Base-by-base conservation (phyloP, 2,888 invertebrate genomes). In the Drosophila fungiperda region DNA sequence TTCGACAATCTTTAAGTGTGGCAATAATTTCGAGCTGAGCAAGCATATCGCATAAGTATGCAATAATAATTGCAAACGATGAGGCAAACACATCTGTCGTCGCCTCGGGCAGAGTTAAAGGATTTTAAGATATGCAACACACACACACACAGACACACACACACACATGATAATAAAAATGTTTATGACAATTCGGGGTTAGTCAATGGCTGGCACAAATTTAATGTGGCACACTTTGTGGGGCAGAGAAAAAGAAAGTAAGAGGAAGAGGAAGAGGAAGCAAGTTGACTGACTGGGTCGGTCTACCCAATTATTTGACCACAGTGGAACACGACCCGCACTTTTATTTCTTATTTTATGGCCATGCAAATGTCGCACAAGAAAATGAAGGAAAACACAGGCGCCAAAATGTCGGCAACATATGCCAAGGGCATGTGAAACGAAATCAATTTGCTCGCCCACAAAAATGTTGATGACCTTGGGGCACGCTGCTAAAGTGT, bases 341-440 rank as follows among this genome's bases (percentile, higher is more conserved):
- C 76, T 79, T 89, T 87, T 89, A 88, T 88, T 79, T 83, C 85
- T 80, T 64, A 78, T 88, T 89, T 89, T 82, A 88, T 78, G 80
- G 69, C 67, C 87, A 87, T 89, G 87, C 82, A 86, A 88, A 90
- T 89, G 87, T 78, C 70, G 54, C 69, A 68, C 67, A 67, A 67
- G 55, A 63, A 68, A 40, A 5, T 8, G 35, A 1, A 29, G 11
- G 11, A 40, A 45, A 12, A 29, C 49, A 29, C 9, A 45, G 88
- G 80, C 84, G 84, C 82, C 89, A 77, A 81, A 81, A 87, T 78
- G 87, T 67, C 83, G 83, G 65, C 77, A 76, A 80, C 78, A 89
- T 82, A 82, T 82, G 87, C 73, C 75, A 79, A 74, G 77, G 77
- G 70, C 73, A 59, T 53, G 60, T 65, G 58, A 67, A 78, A 76